Conservation (phyloP, 1,140 invertebrate species). For the Colletes latitarsis region DNA sequence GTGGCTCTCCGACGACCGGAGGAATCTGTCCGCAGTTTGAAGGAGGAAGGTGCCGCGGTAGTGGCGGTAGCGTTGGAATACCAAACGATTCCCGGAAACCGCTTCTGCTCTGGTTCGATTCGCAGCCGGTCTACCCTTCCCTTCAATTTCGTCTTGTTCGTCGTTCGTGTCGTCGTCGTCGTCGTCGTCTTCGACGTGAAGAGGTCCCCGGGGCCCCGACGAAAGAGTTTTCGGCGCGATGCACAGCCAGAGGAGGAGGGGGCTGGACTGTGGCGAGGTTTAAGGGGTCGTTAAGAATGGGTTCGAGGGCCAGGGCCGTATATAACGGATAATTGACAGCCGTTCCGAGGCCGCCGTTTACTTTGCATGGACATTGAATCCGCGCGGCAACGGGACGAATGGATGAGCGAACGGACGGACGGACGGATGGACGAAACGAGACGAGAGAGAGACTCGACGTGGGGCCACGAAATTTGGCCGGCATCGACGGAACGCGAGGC, state of each 20-base stretch:
- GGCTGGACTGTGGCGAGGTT: constrained; percentile 48
- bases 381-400: constrained; percentile 61
- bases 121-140: constrained; percentile 21
- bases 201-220: constrained; percentile 28
- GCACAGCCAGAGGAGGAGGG: constrained; percentile 11
- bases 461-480: constrained; percentile 49
- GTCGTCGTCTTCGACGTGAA: constrained; percentile 43
- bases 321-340: constrained; percentile 81
- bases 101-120: constrained; percentile 17
- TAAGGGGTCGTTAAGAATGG: constrained; percentile 75
- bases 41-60: constrained; percentile 38
- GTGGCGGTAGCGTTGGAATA: constrained; percentile 57
- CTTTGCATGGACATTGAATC: constrained; percentile 80
- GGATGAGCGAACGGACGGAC: constrained; percentile 42
- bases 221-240: constrained; percentile 55
- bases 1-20: constrained; percentile 6
- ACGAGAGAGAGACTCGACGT: constrained; percentile 52
- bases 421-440: constrained; percentile 62
- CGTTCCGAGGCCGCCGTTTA: constrained; percentile 72
- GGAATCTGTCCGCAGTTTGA: constrained; percentile 49
- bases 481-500: constrained; percentile 27
- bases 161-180: constrained; percentile 32
- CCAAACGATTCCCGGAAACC: constrained; percentile 66
- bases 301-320: constrained; percentile 76
- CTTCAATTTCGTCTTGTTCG: constrained; percentile 30